These are phyloP conservation scores for Dryobota labecula DNA, from an alignment of 2,888 invertebrate species.

Conservation along the genomic window DNA sequence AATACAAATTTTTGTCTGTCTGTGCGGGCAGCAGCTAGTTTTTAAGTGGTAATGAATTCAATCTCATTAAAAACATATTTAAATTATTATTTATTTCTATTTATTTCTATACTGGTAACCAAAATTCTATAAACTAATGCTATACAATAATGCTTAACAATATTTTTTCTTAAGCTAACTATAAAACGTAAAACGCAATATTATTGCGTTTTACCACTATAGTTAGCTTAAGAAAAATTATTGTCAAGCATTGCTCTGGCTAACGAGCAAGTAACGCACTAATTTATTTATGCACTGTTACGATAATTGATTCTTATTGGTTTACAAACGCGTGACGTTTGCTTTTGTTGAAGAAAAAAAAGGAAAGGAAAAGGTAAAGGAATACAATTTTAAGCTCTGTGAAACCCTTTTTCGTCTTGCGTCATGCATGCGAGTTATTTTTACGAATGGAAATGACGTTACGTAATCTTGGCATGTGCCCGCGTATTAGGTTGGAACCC, in stretches of 20 bases:
- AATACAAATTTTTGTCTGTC: too few relatives aligned
- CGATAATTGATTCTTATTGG: conserved; percentile 20
- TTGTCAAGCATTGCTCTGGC: background rate
- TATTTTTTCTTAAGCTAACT: too few relatives aligned
- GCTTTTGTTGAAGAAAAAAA: too few relatives aligned
- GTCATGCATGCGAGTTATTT: background rate
- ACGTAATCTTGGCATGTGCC: background rate
- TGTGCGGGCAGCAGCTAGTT: too few relatives aligned
- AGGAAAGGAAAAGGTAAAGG: too few relatives aligned
- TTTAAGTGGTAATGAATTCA: background rate
- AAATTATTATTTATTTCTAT: background rate
- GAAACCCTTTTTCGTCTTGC: background rate
- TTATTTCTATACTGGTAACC: background rate
- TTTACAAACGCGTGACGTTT: background rate
- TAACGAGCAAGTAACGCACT: conserved; percentile 4
- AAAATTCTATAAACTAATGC: background rate
- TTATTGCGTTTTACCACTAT: too few relatives aligned
- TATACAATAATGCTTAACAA: too few relatives aligned
- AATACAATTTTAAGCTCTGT: background rate
- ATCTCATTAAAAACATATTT: background rate
- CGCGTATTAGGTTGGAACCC: background rate
- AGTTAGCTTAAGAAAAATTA: background rate
- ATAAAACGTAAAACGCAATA: too few relatives aligned
- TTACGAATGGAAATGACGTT: background rate
- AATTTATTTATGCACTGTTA: conserved; percentile 6